Evolutionary conservation across 2,113 vertebrate species (phyloP).

Genomic region (Apistogramma diplotaenia): DNA sequence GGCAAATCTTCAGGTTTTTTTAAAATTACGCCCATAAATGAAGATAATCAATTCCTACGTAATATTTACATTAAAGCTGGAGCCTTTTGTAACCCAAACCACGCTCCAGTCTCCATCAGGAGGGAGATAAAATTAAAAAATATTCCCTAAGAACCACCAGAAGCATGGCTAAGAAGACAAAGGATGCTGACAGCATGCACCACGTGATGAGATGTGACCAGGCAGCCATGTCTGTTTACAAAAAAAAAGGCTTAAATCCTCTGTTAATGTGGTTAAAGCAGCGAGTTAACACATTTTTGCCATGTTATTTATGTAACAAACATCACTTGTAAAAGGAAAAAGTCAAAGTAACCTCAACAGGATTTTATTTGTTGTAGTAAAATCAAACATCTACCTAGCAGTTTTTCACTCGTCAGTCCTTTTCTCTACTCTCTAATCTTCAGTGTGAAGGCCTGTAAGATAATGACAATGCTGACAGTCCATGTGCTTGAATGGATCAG

Average conservation of each 20-base stretch:
- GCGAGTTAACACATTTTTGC: conserved; percentile 23
- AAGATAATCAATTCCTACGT: conserved; percentile 23
- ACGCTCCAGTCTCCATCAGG: conserved; percentile 2
- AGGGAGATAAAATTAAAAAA: conserved; percentile 21
- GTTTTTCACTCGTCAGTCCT: conserved; percentile 26
- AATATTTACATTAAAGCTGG: conserved; percentile 57
- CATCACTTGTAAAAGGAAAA: conserved; percentile 43
- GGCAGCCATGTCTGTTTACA: conserved; percentile 39
- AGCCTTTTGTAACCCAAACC: background rate
- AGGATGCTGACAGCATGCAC: conserved; percentile 40
- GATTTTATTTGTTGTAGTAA: conserved; percentile 62
- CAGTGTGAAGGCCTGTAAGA: conserved; percentile 48
- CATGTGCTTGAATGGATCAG: conserved; percentile 57
- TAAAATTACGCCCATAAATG: conserved; percentile 10
- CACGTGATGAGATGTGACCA: conserved; percentile 39
- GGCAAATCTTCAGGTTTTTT: background rate
- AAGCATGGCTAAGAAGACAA: conserved; percentile 34
- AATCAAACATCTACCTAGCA: conserved; percentile 62
- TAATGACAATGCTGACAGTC: conserved; percentile 50
- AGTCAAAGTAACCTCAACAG: conserved; percentile 47
- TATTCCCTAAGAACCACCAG: background rate
- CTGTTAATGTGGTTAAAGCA: conserved; percentile 44
- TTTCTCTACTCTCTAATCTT: conserved; percentile 36
- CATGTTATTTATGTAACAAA: conserved; percentile 27
- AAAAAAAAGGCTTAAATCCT: conserved; percentile 37